These are phyloP conservation scores for Neotoma lepida DNA, from an alignment of 2,113 vertebrate genomes.

Conservation along the genomic window DNA sequence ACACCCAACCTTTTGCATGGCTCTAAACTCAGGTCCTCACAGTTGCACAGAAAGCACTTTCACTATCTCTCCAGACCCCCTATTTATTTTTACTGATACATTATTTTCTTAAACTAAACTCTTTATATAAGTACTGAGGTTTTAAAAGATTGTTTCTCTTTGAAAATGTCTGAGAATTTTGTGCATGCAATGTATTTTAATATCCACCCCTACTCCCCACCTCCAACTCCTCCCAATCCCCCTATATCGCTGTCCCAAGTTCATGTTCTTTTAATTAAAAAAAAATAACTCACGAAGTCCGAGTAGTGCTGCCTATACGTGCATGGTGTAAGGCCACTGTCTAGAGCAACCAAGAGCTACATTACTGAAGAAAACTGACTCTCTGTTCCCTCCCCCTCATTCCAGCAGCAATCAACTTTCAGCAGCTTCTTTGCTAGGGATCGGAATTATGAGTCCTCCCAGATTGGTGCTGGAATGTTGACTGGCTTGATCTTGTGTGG, in stretches of 20 bases:
- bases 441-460: no score
- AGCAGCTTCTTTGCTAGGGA: no score
- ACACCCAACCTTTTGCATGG: background rate
- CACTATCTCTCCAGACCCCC: background rate
- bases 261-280: no score
- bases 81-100: background rate
- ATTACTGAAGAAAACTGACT: background rate
- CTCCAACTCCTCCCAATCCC: background rate
- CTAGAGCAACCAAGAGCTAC: background rate
- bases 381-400: background rate
- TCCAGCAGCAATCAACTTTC: background rate
- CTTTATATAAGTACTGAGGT: background rate
- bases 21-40: background rate
- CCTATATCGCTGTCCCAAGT: background rate
- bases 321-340: no score
- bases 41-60: background rate
- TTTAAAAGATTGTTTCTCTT: background rate
- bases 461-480: background rate
- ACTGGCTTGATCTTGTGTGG: background rate
- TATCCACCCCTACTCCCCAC: no score
- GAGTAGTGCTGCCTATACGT: background rate
- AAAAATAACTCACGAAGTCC: background rate
- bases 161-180: background rate
- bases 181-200: background rate
- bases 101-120: slow-evolving; percentile 37